A percentile compares a stretch with the other conserved stretches of the same genome.
These are phyloP conservation scores for Drosophila quadrilineata DNA, from an alignment of 1,140 invertebrate species.

Conservation along the genomic window DNA sequence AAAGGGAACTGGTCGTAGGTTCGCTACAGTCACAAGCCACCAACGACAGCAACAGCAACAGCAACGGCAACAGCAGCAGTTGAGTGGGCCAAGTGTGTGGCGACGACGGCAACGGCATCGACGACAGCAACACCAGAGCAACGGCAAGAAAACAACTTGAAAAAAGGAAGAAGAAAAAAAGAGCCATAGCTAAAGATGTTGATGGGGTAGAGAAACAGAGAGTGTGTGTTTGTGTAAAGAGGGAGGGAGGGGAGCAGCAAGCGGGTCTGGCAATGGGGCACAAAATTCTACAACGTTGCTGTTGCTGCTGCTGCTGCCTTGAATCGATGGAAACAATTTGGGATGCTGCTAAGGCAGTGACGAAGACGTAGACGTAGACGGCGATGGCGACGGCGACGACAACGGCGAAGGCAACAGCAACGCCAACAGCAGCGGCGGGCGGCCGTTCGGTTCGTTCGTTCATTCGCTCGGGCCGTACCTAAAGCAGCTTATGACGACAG, in stretches of 20 bases:
- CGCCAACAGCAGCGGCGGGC: slow-evolving; percentile 1
- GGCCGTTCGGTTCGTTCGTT: slow-evolving; percentile 22
- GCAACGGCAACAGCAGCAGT: slow-evolving; percentile 24
- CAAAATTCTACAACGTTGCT: slow-evolving; percentile 47
- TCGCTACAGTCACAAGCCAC: slow-evolving; percentile 50
- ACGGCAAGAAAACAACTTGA: slow-evolving; percentile 63
- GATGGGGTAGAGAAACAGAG: slow-evolving; percentile 6
- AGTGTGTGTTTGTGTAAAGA: not conserved
- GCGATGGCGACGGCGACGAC: not conserved
- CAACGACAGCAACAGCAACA: slow-evolving; percentile 8
- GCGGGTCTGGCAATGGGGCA: slow-evolving; percentile 9
- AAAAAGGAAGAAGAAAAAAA: slow-evolving; percentile 49
- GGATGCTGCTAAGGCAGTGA: slow-evolving; percentile 25
- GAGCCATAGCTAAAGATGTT: slow-evolving; percentile 48
- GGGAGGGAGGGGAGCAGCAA: slow-evolving; percentile 2
- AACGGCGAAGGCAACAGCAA: not conserved
- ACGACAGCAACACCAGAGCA: slow-evolving; percentile 8
- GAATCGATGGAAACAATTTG: slow-evolving; percentile 47
- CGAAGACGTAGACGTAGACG: not conserved
- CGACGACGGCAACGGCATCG: slow-evolving; percentile 13
- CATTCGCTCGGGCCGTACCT: slow-evolving; percentile 14
- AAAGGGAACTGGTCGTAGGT: slow-evolving; percentile 66
- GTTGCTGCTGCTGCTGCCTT: slow-evolving; percentile 13
- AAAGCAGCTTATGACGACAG: slow-evolving; percentile 37
- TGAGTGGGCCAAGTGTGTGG: slow-evolving; percentile 40